A percentile compares a stretch with the other conserved stretches of the same genome.
Conservation (phyloP, 2,113 vertebrate genomes). For the Zingel zingel region DNA sequence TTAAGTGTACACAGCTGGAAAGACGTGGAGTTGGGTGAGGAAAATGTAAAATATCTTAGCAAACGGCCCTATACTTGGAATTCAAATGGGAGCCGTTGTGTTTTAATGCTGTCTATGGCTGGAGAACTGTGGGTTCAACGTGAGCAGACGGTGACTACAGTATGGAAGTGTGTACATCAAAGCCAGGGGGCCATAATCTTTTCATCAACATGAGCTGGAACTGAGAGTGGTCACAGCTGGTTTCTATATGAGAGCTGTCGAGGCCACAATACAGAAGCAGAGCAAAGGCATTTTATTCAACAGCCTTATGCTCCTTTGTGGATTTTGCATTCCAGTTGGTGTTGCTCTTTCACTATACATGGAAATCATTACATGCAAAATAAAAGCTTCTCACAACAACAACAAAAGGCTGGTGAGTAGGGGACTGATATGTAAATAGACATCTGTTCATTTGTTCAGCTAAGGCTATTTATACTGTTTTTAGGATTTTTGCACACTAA, state of each 20-base stretch:
- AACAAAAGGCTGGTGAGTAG: conserved; percentile 17
- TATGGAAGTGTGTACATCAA: conserved; percentile 68
- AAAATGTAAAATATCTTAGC: conserved; percentile 58
- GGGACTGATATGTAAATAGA: conserved; percentile 32
- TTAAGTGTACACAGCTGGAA: conserved; percentile 69
- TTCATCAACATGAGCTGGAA: conserved; percentile 66
- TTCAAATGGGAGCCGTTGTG: conserved; percentile 48
- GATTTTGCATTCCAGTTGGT: conserved; percentile 42
- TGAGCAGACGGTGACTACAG: conserved; percentile 48
- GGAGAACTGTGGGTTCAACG: conserved; percentile 27
- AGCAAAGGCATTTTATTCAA: conserved; percentile 45
- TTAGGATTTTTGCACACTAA: conserved; percentile 18
- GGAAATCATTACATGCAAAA: conserved; percentile 54
- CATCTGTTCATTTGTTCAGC: conserved; percentile 43
- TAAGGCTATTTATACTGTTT: not conserved
- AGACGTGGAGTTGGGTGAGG: conserved; percentile 36
- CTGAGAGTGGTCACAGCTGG: conserved; percentile 72
- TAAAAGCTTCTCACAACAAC: conserved; percentile 16
- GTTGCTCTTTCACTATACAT: conserved; percentile 53
- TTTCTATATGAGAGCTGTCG: conserved; percentile 53
- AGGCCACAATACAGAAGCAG: conserved; percentile 50
- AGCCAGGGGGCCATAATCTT: conserved; percentile 69
- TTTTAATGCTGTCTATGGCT: conserved; percentile 28
- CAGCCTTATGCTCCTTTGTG: conserved; percentile 3
- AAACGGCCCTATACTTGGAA: conserved; percentile 57